These are phyloP conservation scores for Apostichopus leukothele DNA, from an alignment of 53 echinoderm and acorn worm species.

Conservation along the genomic window DNA sequence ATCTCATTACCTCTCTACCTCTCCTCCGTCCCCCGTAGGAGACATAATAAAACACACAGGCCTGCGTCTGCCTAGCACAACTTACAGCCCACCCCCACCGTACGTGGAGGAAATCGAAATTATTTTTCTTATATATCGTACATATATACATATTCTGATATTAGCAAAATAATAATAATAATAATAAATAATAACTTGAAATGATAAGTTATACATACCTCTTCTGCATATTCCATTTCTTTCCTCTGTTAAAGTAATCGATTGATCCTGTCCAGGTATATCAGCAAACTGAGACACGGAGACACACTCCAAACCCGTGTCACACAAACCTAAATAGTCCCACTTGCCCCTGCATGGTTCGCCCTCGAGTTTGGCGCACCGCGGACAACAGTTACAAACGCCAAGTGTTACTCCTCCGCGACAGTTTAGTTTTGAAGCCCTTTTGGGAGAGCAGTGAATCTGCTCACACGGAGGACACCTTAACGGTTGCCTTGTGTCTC, in stretches of 20 bases:
- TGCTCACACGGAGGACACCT: constrained; percentile 86
- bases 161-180: too few relatives aligned
- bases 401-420: constrained; percentile 80
- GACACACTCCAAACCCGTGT: constrained; percentile 75
- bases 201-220: constrained; percentile 2
- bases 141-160: too few relatives aligned
- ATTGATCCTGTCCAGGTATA: constrained; percentile 9
- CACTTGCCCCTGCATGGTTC: constrained; percentile 90
- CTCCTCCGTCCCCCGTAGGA: too few relatives aligned
- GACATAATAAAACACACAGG: too few relatives aligned
- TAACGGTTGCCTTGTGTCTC: constrained; percentile 47
- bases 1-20: too few relatives aligned
- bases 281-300: constrained; percentile 26
- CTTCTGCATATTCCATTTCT: constrained; percentile 38
- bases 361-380: constrained; percentile 79
- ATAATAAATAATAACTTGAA: too few relatives aligned
- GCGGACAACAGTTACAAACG: constrained; percentile 90
- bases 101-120: too few relatives aligned
- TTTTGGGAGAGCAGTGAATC: constrained; percentile 81
- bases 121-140: too few relatives aligned
- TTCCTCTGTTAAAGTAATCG: not conserved
- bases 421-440: constrained; percentile 82
- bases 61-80: too few relatives aligned
- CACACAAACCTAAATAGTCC: constrained; percentile 86
- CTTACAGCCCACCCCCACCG: too few relatives aligned